phyloP scores from a whole-genome alignment of 2,888 invertebrate species.

The Lepidochitona cinerea region DNA sequence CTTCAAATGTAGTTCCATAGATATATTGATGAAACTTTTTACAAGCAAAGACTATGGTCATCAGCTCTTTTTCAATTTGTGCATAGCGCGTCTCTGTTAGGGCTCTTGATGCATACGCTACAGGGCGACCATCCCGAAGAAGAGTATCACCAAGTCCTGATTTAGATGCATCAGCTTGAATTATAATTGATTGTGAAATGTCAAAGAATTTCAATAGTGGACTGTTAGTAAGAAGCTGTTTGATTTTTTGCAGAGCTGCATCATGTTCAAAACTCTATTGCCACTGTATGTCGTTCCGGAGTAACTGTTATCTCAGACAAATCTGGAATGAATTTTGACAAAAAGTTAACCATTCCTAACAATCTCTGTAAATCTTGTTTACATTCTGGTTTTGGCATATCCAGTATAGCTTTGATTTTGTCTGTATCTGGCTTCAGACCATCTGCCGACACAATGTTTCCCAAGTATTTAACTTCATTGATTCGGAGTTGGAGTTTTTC shows the following conservation, averaged over 20 bases:
- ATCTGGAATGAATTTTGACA: slow-evolving; percentile 30
- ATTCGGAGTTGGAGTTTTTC: slow-evolving; percentile 25
- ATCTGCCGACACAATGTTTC: slow-evolving; percentile 25
- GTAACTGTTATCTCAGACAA: slow-evolving; percentile 28
- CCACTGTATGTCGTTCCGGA: slow-evolving; percentile 21
- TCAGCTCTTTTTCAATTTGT: slow-evolving; percentile 32
- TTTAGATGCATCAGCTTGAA: slow-evolving; percentile 28
- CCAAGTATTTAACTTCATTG: slow-evolving; percentile 28
- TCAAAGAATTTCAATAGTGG: slow-evolving; percentile 32
- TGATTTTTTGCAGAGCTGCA: slow-evolving; percentile 18
- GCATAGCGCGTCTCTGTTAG: slow-evolving; percentile 32
- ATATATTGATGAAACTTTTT: slow-evolving; percentile 28
- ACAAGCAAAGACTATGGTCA: slow-evolving; percentile 28
- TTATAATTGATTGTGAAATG: neutral
- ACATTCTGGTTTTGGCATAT: slow-evolving; percentile 30
- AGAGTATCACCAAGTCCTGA: slow-evolving; percentile 28
- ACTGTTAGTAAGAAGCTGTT: slow-evolving; percentile 19
- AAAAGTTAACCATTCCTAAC: slow-evolving; percentile 31
- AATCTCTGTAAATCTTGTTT: slow-evolving; percentile 16
- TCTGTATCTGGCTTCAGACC: slow-evolving; percentile 7
- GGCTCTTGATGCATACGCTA: slow-evolving; percentile 34
- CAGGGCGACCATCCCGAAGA: slow-evolving; percentile 26
- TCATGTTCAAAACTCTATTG: slow-evolving; percentile 12
- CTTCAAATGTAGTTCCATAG: slow-evolving; percentile 18
- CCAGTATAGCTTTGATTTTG: slow-evolving; percentile 31